phyloP scores from a whole-genome alignment of 2,797 vertebrate species.

The Anguilla marmorata region DNA sequence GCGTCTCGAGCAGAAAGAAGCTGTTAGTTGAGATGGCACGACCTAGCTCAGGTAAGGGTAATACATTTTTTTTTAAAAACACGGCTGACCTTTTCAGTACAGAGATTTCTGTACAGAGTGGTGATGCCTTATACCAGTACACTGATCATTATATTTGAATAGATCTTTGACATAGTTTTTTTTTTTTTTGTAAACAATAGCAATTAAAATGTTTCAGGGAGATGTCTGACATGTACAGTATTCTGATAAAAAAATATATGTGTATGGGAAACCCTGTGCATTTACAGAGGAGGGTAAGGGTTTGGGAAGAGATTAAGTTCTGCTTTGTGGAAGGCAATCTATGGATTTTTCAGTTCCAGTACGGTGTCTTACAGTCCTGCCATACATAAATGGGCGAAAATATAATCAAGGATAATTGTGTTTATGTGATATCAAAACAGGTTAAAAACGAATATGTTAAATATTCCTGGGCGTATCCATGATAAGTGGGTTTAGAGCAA shows the following conservation, averaged over 20 bases:
- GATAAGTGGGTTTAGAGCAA: neutral
- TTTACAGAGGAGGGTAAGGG: neutral
- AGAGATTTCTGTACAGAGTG: neutral
- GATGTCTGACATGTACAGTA: neutral
- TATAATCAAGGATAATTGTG: neutral
- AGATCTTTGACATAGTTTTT: neutral
- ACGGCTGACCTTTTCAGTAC: neutral
- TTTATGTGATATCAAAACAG: neutral
- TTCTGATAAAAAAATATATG: neutral
- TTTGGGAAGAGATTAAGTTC: neutral
- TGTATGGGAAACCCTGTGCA: neutral
- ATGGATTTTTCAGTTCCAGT: neutral
- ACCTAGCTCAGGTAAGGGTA: conserved; percentile 75
- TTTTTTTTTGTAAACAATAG: neutral
- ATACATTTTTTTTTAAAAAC: neutral
- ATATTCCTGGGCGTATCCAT: neutral
- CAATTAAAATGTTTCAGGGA: neutral
- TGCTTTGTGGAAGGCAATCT: neutral
- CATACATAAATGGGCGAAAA: neutral
- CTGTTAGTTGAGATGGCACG: conserved; percentile 65
- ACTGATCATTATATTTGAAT: neutral
- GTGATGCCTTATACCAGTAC: neutral
- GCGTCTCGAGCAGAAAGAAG: conserved; percentile 50
- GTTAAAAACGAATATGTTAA: neutral
- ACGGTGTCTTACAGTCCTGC: neutral